These are phyloP conservation scores for Alouatta palliata DNA, from an alignment of 2,113 vertebrate species.

Conservation along the genomic window DNA sequence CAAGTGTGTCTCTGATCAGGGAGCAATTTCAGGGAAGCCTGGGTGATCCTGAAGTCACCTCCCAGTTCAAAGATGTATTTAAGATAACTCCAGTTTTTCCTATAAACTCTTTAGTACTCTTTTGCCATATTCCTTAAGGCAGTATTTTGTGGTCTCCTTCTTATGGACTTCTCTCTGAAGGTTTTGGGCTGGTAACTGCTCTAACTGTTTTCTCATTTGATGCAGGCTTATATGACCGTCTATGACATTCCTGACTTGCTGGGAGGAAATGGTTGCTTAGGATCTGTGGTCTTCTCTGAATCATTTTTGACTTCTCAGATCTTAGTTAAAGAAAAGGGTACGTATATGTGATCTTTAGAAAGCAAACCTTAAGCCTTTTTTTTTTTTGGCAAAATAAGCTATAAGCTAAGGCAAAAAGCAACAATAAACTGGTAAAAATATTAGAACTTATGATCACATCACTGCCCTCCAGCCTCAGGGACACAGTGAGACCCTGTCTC, in stretches of 20 bases:
- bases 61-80: neutral
- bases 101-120: slow-evolving; percentile 16
- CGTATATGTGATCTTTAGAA: neutral
- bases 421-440: slow-evolving; percentile 23
- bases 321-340: slow-evolving; percentile 92
- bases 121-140: neutral
- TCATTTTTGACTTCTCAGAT: slow-evolving; percentile 96
- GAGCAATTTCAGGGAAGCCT: neutral
- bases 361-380: neutral
- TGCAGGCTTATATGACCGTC: slow-evolving; percentile 91
- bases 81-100: neutral
- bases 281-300: slow-evolving; percentile 96
- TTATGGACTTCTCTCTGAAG: neutral
- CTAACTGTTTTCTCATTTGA: slow-evolving; percentile 47
- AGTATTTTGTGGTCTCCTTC: neutral
- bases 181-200: neutral
- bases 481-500: too few species aligned
- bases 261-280: slow-evolving; percentile 85
- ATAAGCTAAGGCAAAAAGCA: slow-evolving; percentile 24
- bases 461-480: too few species aligned
- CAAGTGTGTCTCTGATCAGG: neutral
- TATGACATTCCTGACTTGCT: slow-evolving; percentile 93
- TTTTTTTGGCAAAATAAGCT: slow-evolving; percentile 31
- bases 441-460: neutral
- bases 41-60: neutral